Evolutionary conservation across 1,140 invertebrate genomes (phyloP).

Genomic region (Drosophila orosa): DNA sequence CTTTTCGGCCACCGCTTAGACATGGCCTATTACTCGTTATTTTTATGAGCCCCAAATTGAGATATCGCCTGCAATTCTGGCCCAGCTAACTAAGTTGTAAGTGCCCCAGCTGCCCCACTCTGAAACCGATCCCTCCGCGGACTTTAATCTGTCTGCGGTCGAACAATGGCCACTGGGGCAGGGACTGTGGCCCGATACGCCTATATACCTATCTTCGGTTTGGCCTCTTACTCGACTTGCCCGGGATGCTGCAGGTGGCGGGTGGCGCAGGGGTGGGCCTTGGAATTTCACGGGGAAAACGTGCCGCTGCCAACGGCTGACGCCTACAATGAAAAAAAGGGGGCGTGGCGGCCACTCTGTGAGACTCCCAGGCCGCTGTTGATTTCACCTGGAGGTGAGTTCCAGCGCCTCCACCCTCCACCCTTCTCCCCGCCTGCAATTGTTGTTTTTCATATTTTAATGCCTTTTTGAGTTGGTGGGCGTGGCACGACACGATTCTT

Average conservation of each 20-base stretch:
- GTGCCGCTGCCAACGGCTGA: conserved; percentile 70
- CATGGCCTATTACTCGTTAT: conserved; percentile 41
- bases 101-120: conserved; percentile 17
- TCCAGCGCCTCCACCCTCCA: conserved; percentile 7
- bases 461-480: conserved; percentile 78
- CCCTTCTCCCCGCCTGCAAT: conserved; percentile 41
- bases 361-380: conserved; percentile 60
- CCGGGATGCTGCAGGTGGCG: conserved; percentile 29
- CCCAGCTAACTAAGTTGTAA: conserved; percentile 68
- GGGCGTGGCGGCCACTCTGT: conserved; percentile 49
- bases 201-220: conserved; percentile 49
- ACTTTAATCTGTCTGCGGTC: conserved; percentile 31
- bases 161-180: conserved; percentile 40
- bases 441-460: conserved; percentile 82
- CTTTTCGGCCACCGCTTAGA: conserved; percentile 4
- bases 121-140: conserved; percentile 26
- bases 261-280: conserved; percentile 18
- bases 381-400: conserved; percentile 69
- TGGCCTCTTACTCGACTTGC: conserved; percentile 35
- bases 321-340: conserved; percentile 54
- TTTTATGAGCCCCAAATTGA: conserved; percentile 75
- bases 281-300: conserved; percentile 76
- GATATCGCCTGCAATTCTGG: conserved; percentile 65
- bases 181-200: conserved; percentile 22
- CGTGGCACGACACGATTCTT: conserved; percentile 79